These are phyloP conservation scores for Barbus barbus DNA, from an alignment of 2,113 vertebrate genomes.

Conservation along the genomic window DNA sequence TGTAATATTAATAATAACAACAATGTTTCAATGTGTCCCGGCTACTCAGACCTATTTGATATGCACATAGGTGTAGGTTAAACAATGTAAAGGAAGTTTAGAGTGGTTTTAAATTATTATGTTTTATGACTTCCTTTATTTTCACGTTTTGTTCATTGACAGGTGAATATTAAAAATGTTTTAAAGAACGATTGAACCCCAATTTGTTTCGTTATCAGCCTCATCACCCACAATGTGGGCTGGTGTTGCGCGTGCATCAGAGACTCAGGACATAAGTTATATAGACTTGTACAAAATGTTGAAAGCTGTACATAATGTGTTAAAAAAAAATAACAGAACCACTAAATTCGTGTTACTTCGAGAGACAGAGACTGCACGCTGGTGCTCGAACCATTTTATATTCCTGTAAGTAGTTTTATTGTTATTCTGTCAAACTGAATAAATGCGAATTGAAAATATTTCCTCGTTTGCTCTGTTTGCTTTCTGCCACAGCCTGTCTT, in stretches of 20 bases:
- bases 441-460: conserved; percentile 72
- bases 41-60: conserved; percentile 29
- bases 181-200: conserved; percentile 58
- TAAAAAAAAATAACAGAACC: conserved; percentile 77
- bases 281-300: conserved; percentile 79
- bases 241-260: conserved; percentile 58
- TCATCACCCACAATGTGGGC: conserved; percentile 58
- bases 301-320: conserved; percentile 82
- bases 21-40: conserved; percentile 53
- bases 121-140: conserved; percentile 72
- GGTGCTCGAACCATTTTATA: conserved; percentile 72
- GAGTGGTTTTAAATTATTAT: conserved; percentile 75
- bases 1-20: conserved; percentile 36
- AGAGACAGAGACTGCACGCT: conserved; percentile 66
- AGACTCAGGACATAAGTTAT: conserved; percentile 80
- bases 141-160: conserved; percentile 64
- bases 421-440: conserved; percentile 75
- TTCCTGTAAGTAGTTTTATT: conserved; percentile 75
- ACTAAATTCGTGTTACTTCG: conserved; percentile 75
- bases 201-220: conserved; percentile 63
- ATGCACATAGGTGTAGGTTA: conserved; percentile 60
- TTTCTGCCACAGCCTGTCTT: not conserved
- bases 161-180: conserved; percentile 66
- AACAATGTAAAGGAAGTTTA: conserved; percentile 73
- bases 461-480: not conserved